These are phyloP conservation scores for Synergus gifuensis DNA, from an alignment of 2,888 invertebrate species.

Conservation along the genomic window DNA sequence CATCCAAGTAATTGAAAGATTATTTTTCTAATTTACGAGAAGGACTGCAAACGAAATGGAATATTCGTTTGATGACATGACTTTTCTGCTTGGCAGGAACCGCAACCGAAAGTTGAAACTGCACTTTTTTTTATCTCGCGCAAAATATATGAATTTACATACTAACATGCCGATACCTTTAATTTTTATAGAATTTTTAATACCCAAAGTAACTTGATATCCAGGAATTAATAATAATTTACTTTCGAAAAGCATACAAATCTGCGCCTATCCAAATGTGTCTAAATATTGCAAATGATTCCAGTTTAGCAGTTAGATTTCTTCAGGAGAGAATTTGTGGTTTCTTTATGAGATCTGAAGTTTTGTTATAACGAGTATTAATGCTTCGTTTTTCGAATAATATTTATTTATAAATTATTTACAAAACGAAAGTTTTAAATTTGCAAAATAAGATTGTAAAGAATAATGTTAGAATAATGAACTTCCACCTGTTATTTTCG, in stretches of 20 bases:
- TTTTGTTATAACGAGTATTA: conserved; percentile 8
- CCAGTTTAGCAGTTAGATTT: not conserved
- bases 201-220: conserved; percentile 57
- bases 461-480: conserved; percentile 18
- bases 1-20: conserved; percentile 47
- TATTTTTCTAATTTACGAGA: conserved; percentile 50
- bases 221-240: conserved; percentile 52
- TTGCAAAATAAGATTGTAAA: not conserved
- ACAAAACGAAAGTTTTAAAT: not conserved
- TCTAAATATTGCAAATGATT: not conserved
- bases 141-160: conserved; percentile 43
- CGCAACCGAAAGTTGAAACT: not conserved
- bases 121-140: not conserved
- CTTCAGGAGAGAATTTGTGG: not conserved
- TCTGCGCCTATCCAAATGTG: not conserved
- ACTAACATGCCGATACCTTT: conserved; percentile 49
- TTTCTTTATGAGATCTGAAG: not conserved
- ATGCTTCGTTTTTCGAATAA: conserved; percentile 2
- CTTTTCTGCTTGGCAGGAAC: not conserved
- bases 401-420: not conserved
- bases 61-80: not conserved
- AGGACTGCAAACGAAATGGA: conserved; percentile 43
- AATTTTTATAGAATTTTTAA: conserved; percentile 63
- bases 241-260: conserved; percentile 43
- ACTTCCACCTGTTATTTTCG: conserved; percentile 30